These are phyloP conservation scores for Tigriopus japonicus DNA, from an alignment of 1,140 invertebrate genomes.

Conservation along the genomic window DNA sequence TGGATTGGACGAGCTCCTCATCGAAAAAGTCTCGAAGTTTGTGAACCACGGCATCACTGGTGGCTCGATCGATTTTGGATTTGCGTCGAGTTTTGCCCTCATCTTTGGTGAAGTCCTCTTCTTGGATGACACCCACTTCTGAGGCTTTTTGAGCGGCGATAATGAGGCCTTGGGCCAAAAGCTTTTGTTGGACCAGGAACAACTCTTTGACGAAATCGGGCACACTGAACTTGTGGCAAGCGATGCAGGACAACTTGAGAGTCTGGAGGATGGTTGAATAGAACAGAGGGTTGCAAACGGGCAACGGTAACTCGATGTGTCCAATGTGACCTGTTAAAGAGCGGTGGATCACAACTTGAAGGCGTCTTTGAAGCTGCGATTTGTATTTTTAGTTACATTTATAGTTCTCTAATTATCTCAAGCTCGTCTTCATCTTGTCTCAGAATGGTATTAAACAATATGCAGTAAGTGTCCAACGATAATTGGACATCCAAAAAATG, in stretches of 20 bases:
- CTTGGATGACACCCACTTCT: conserved; percentile 18
- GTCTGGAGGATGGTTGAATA: conserved; percentile 48
- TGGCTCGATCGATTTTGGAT: not conserved
- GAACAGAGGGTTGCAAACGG: conserved; percentile 80
- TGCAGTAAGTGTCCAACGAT: too few relatives aligned
- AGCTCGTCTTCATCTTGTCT: conserved; percentile 7
- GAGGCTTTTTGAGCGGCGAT: conserved; percentile 46
- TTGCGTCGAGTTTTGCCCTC: not conserved
- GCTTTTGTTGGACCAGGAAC: conserved; percentile 47
- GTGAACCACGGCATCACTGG: not conserved
- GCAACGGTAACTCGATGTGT: conserved; percentile 74
- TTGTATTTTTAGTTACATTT: conserved; percentile 21
- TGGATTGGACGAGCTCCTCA: not conserved
- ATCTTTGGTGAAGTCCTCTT: not conserved
- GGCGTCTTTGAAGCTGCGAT: conserved; percentile 63
- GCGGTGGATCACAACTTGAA: conserved; percentile 48
- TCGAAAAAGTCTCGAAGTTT: not conserved
- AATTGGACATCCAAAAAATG: too few relatives aligned
- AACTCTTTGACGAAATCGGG: conserved; percentile 35
- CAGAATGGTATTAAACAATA: too few relatives aligned
- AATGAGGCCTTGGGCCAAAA: conserved; percentile 52
- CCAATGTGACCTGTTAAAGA: conserved; percentile 54
- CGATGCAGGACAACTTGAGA: conserved; percentile 44
- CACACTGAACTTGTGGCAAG: conserved; percentile 48
- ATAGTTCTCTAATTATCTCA: conserved; percentile 2